Evolutionary conservation across 1,140 invertebrate species (phyloP).

Genomic region (Linepithema humile): DNA sequence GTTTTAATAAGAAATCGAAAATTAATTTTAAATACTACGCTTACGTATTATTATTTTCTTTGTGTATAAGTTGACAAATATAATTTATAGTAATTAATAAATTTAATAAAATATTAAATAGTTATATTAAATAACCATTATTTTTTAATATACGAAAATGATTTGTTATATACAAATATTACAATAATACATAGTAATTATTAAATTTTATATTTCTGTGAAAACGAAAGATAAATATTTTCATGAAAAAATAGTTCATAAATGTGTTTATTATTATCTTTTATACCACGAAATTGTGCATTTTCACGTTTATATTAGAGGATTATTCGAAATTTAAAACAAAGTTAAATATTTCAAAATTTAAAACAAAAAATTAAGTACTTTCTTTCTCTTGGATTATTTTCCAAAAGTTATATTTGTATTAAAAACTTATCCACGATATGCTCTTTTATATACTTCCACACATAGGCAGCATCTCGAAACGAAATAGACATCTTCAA

Average conservation of each 20-base stretch:
- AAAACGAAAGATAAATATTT: background rate
- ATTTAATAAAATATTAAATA: background rate
- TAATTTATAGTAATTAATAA: conserved; percentile 1
- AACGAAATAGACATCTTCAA: conserved; percentile 11
- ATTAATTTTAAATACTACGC: conserved; percentile 20
- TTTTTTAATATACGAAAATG: background rate
- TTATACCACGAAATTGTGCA: background rate
- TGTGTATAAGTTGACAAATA: background rate
- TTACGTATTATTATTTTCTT: background rate
- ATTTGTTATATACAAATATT: background rate
- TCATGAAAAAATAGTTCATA: too few species aligned
- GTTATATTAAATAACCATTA: background rate
- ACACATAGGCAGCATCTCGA: background rate
- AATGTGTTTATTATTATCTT: background rate
- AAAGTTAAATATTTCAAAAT: too few species aligned
- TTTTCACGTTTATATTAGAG: background rate
- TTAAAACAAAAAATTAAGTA: background rate
- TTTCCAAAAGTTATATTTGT: background rate
- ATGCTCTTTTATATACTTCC: background rate
- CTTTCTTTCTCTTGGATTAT: background rate
- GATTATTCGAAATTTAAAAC: background rate
- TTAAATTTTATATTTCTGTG: background rate
- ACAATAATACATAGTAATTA: background rate
- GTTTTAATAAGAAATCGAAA: conserved; percentile 40
- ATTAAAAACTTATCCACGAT: too few species aligned